These are phyloP conservation scores for Argentina silus DNA, from an alignment of 2,797 vertebrate species.

Conservation along the genomic window DNA sequence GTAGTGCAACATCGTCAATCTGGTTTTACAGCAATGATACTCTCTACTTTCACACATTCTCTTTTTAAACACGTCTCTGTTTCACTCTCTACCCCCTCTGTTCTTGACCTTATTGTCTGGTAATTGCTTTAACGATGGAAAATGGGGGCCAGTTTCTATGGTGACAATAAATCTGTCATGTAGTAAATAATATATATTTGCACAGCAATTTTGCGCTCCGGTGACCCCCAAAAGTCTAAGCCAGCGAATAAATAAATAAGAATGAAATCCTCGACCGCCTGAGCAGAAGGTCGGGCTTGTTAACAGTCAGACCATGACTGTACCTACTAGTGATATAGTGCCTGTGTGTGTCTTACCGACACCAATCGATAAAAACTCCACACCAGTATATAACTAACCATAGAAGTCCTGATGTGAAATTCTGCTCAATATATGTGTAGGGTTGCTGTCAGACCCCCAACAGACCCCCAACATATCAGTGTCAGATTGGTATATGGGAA, in stretches of 20 bases:
- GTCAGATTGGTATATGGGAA: not conserved
- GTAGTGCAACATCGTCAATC: not conserved
- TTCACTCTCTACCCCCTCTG: slow-evolving; percentile 29
- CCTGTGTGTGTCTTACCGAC: no score
- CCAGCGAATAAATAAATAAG: slow-evolving; percentile 67
- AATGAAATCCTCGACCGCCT: slow-evolving; percentile 56
- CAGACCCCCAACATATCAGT: not conserved
- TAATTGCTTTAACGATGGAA: slow-evolving; percentile 63
- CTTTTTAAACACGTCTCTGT: slow-evolving; percentile 31
- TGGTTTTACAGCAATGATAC: not conserved
- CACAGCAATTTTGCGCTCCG: slow-evolving; percentile 70
- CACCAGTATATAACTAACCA: slow-evolving; percentile 47
- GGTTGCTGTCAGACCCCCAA: no score
- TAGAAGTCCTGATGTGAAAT: no score
- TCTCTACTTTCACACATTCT: not conserved
- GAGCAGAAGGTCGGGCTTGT: slow-evolving; percentile 19
- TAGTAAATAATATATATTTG: slow-evolving; percentile 70
- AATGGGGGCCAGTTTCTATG: slow-evolving; percentile 65
- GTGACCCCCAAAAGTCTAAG: slow-evolving; percentile 66
- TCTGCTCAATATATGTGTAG: no score
- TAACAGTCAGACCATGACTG: slow-evolving; percentile 61
- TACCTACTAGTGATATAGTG: slow-evolving; percentile 61
- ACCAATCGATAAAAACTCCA: slow-evolving; percentile 51
- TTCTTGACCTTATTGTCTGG: slow-evolving; percentile 57
- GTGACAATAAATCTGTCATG: slow-evolving; percentile 64